Evolutionary conservation across 2,113 vertebrate genomes (phyloP).

Genomic region (Balaenoptera acutorostrata): DNA sequence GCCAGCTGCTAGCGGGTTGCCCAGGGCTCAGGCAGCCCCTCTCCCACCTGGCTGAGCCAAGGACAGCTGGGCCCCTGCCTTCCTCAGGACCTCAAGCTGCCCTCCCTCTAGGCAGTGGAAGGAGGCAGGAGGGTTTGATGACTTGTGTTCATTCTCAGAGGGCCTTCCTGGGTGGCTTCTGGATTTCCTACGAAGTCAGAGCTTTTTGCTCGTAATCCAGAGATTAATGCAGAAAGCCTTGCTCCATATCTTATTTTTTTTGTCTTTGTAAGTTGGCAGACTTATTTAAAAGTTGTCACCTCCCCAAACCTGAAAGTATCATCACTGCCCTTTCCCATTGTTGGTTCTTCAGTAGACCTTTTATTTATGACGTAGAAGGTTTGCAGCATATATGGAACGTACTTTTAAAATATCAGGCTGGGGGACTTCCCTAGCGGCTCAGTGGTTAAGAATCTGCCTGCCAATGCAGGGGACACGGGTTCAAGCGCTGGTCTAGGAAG

Average conservation of each 20-base stretch:
- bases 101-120: not conserved
- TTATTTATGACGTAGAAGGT: not conserved
- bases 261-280: not conserved
- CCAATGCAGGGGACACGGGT: not conserved
- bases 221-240: not conserved
- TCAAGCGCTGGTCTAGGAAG: not conserved
- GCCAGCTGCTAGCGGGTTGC: slow-evolving; percentile 30
- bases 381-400: not conserved
- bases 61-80: not conserved
- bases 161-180: not conserved
- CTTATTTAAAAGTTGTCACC: slow-evolving; percentile 21
- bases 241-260: not conserved
- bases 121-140: not conserved
- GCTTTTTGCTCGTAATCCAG: not conserved
- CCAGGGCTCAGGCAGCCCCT: slow-evolving; percentile 30
- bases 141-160: not conserved
- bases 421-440: not conserved
- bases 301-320: not conserved
- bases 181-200: not conserved
- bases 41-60: not conserved
- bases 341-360: not conserved
- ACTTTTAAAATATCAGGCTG: not conserved
- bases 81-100: not conserved
- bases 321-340: not conserved
- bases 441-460: not conserved